Percentiles rank a stretch among this genome's conserved stretches.
Conservation (phyloP, 2,113 vertebrate species). For the Atractosteus spatula region DNA sequence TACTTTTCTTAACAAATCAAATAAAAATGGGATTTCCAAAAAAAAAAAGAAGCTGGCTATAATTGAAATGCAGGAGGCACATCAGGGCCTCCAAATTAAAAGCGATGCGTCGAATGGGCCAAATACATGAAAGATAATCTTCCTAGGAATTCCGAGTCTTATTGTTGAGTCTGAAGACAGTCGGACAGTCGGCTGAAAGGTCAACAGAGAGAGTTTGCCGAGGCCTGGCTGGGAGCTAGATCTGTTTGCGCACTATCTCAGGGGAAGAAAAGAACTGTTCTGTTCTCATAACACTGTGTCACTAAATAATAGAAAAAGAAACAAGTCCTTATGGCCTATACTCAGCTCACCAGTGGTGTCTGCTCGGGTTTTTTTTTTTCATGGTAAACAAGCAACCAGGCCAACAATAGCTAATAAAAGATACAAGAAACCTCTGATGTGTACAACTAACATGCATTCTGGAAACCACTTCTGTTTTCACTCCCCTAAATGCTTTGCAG, state of each 20-base stretch:
- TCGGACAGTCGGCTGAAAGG: slow-evolving; percentile 66
- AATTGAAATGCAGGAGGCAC: too few species aligned
- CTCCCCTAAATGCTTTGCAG: slow-evolving; percentile 37
- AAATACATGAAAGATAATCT: slow-evolving; percentile 64
- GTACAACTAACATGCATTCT: slow-evolving; percentile 22
- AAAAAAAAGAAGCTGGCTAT: too few species aligned
- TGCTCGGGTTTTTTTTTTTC: slow-evolving; percentile 47
- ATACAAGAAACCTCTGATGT: slow-evolving; percentile 37
- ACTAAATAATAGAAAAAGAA: slow-evolving; percentile 46
- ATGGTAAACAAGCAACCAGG: slow-evolving; percentile 23
- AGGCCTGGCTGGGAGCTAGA: slow-evolving; percentile 63
- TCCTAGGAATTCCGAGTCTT: slow-evolving; percentile 39
- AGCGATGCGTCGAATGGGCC: slow-evolving; percentile 34
- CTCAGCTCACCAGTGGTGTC: slow-evolving; percentile 31
- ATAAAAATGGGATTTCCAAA: too few species aligned
- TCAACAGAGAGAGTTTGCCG: slow-evolving; percentile 66
- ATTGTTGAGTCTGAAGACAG: slow-evolving; percentile 40
- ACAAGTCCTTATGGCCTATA: slow-evolving; percentile 37
- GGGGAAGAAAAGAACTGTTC: slow-evolving; percentile 62
- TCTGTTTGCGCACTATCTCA: slow-evolving; percentile 63
- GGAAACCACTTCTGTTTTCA: slow-evolving; percentile 35
- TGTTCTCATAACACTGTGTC: slow-evolving; percentile 55
- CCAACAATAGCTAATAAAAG: slow-evolving; percentile 31
- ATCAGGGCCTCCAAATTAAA: slow-evolving; percentile 23
- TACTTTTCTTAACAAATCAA: too few species aligned